Evolutionary conservation across 2,888 invertebrate species (phyloP).

Genomic region (Theodoxus fluviatilis): DNA sequence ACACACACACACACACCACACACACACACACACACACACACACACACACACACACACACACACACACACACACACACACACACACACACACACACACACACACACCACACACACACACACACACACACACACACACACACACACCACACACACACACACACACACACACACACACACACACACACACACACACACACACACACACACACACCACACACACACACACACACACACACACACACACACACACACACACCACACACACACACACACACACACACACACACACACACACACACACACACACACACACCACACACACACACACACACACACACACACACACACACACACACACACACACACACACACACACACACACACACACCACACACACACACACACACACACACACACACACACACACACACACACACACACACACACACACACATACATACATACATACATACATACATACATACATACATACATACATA

Average conservation of each 20-base stretch:
- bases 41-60: too few species aligned
- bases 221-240: constrained; percentile 2
- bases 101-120: too few species aligned
- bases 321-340: constrained; percentile 11
- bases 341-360: constrained; percentile 14
- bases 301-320: constrained; percentile 7
- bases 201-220: not conserved
- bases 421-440: not conserved
- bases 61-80: too few species aligned
- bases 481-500: not conserved
- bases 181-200: not conserved
- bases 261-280: constrained; percentile 18
- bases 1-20: too few species aligned
- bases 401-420: constrained; percentile 1
- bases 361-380: constrained; percentile 1
- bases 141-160: too few species aligned
- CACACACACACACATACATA: constrained; percentile 7
- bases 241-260: constrained; percentile 1
- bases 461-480: not conserved
- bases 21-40: too few species aligned
- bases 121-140: too few species aligned
- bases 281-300: constrained; percentile 9
- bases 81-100: too few species aligned
- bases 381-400: not conserved
- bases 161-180: not conserved